Percentiles rank a stretch among this genome's conserved stretches.
Conservation (phyloP, 2,888 invertebrate species). For the Drosophila anomalata region DNA sequence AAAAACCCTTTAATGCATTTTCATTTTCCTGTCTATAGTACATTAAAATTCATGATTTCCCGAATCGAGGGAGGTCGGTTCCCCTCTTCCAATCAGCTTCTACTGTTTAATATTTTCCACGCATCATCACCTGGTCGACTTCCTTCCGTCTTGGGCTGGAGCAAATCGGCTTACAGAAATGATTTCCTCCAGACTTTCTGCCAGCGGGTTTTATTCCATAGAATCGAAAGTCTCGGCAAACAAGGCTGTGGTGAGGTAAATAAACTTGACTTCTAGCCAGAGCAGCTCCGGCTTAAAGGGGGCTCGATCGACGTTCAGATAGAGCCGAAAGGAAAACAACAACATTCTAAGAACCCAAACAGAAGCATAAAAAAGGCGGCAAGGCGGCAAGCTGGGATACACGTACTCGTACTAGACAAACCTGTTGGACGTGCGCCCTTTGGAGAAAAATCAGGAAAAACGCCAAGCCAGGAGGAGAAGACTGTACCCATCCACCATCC, state of each 20-base stretch:
- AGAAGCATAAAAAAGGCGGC: constrained; percentile 53
- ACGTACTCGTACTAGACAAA: constrained; percentile 72
- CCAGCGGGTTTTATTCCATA: neutral
- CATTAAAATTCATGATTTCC: constrained; percentile 42
- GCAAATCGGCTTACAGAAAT: constrained; percentile 62
- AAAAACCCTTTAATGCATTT: neutral
- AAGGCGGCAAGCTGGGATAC: constrained; percentile 50
- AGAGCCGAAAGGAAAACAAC: constrained; percentile 57
- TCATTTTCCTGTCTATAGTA: constrained; percentile 1
- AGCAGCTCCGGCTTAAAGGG: constrained; percentile 16
- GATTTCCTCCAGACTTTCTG: constrained; percentile 36
- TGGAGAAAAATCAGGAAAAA: constrained; percentile 75
- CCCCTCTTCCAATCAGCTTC: constrained; percentile 5
- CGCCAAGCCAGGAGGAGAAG: constrained; percentile 43
- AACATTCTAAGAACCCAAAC: constrained; percentile 69
- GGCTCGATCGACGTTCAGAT: constrained; percentile 60
- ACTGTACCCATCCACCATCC: constrained; percentile 62
- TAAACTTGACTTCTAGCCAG: constrained; percentile 58
- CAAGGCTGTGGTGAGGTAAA: constrained; percentile 52
- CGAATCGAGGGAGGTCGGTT: constrained; percentile 8
- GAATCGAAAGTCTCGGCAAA: constrained; percentile 24
- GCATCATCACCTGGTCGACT: constrained; percentile 64
- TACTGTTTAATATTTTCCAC: constrained; percentile 57
- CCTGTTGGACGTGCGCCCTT: constrained; percentile 66
- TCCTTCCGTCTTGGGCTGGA: constrained; percentile 60